Conservation (phyloP, 2,113 vertebrate species). For the Zosterops japonicus region DNA sequence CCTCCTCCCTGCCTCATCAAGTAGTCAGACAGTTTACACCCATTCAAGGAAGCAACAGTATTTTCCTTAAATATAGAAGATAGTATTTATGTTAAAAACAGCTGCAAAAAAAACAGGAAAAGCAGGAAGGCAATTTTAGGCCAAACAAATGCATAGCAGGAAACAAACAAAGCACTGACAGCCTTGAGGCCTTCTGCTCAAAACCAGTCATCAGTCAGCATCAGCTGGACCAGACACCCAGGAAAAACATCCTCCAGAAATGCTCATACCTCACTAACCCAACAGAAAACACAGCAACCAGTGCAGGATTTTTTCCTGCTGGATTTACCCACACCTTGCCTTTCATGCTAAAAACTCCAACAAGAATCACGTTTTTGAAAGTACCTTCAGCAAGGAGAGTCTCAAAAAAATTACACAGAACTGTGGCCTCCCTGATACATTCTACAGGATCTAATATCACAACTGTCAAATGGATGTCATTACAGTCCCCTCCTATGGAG, state of each 20-base stretch:
- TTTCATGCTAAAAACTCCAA: background rate
- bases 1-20: background rate
- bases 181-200: background rate
- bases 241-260: background rate
- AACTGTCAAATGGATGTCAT: background rate
- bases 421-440: background rate
- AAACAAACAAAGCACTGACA: background rate
- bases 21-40: background rate
- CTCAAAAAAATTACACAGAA: background rate
- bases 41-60: background rate
- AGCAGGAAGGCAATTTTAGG: slow-evolving; percentile 1
- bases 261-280: background rate
- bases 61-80: background rate
- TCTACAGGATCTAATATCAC: background rate
- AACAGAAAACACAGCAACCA: background rate
- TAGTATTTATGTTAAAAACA: slow-evolving; percentile 27
- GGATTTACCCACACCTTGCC: background rate
- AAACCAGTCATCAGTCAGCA: background rate
- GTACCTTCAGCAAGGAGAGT: background rate
- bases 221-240: background rate
- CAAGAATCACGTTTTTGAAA: background rate
- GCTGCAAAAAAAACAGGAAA: slow-evolving; percentile 12
- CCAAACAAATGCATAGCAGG: background rate
- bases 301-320: background rate
- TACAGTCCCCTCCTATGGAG: background rate